A percentile compares a stretch with the other conserved stretches of the same genome.
Evolutionary conservation across 2,113 vertebrate genomes (phyloP).

Genomic region (Equus przewalskii): DNA sequence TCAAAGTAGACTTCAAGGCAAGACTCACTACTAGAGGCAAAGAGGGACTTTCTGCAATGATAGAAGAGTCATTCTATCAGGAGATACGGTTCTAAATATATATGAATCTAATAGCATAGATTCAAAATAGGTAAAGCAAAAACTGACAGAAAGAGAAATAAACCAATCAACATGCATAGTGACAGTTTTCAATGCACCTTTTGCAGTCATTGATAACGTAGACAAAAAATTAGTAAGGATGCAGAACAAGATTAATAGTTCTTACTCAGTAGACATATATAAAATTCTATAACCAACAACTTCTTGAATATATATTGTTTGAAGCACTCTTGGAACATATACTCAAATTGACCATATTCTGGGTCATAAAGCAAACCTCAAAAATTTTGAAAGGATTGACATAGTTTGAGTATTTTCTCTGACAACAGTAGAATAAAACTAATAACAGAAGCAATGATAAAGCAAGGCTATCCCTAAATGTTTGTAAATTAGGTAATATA

Average conservation of each 20-base stretch:
- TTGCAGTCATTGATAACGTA: not conserved
- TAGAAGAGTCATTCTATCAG: not conserved
- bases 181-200: not conserved
- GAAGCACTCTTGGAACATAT: not conserved
- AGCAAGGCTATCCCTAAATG: not conserved
- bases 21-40: not conserved
- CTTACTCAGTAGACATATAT: not conserved
- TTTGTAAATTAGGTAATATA: not conserved
- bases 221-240: not conserved
- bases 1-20: not conserved
- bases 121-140: not conserved
- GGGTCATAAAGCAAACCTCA: not conserved
- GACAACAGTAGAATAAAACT: not conserved
- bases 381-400: not conserved
- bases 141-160: not conserved
- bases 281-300: not conserved
- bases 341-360: not conserved
- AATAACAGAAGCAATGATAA: not conserved
- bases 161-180: not conserved
- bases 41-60: not conserved
- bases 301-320: not conserved
- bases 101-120: not conserved
- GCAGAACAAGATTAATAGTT: not conserved
- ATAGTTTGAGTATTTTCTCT: not conserved
- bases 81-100: not conserved